Evolutionary conservation across 1,140 invertebrate genomes (phyloP), one percentile per base, ranked within the genome.

Genomic region (Ooceraea biroi): DNA sequence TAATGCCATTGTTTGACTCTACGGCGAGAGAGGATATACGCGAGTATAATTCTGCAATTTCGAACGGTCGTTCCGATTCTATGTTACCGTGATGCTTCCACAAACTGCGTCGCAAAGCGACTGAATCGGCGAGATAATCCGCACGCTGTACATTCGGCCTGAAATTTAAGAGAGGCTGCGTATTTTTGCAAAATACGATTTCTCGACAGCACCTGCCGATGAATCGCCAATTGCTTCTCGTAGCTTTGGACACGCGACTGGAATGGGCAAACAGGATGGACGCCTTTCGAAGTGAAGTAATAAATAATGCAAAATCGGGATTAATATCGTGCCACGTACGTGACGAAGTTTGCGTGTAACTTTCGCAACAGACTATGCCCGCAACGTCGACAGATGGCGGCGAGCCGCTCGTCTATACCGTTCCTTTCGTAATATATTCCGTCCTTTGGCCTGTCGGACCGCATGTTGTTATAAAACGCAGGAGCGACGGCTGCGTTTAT

Each of bases 381-480:
- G n/a, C 48, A 58, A 86, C 48, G 85, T 86, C 85, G 72, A 83
- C 86, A 87, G 86, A 87, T 87, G 86, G 86, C 78, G 78, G 63
- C 78, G 65, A 83, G 66, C 82, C 73, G 55, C 74, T 22, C 36
- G 58, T n/a, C n/a, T 86, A 86, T 58, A 74, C 77, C 80, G 69
- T 72, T 76, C 86, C 87, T 82, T 76, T 87, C 80, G 73, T 92
- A 92, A 93, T 92, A 80, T 92, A 91, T 93, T 92, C 91, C 63
- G 82, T 84, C 90, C 57, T 91, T 86, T 77, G 77, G 85, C 78
- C 85, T 92, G 90, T 91, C 83, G 82, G 83, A 80, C 88, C 92
- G 92, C 92, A 88, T 92, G 91, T 90, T 91, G 88, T 90, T 91
- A 88, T 87, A 84, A 61, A 78, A 86, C 57, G 46, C 66, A 57